Evolutionary conservation across 2,888 invertebrate genomes (phyloP), one percentile per base, ranked within the genome.

Genomic region (Ormyrus rosae): DNA sequence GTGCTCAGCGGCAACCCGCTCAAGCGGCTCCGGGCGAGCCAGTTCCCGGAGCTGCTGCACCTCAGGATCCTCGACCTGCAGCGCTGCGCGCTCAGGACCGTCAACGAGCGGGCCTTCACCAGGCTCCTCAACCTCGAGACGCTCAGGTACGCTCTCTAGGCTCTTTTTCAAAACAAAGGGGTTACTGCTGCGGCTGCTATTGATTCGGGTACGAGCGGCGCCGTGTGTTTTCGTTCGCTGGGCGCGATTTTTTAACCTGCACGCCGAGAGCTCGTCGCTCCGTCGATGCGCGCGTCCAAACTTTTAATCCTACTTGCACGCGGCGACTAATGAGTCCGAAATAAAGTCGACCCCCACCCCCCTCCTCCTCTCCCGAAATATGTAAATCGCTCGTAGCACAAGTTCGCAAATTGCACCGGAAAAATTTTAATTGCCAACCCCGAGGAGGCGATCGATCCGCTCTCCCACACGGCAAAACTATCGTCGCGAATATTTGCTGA

Each of bases 1-100:
- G 94, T 95, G 84, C 91, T 98, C 80, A 96, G 94, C 90, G 96
- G 96, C 60, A 98, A 97, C 91, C 96, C 96, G 4, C 90, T 98
- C 83, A 94, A 94, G 81, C 93, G 92, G 73, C 91, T 98, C 82
- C 92, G 93, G 77, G 93, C 94, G 78, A 94, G 95, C 86, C 96
- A 97, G 91, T 97, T 98, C 90, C 97, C 97, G 53, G 91, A 93
- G 55, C 91, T 97, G 83, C 96, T 95, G 71, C 96, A 97, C 91
- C 92, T 98, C 85, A 93, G 95, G 82, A 96, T 94, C 84, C 92
- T 98, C 82, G 95, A 97, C 88, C 91, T 98, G 88, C 95, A 96
- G 87, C 93, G 95, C 83, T 98, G 97, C 90, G 93, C 94, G 85
- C 92, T 98, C 84, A 93, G 94, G 84, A 92, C 93, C 85, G 94